Evolutionary conservation across 1,140 invertebrate species (phyloP), one percentile per base, ranked within the genome.

Genomic region (Drosophila setifemur): DNA sequence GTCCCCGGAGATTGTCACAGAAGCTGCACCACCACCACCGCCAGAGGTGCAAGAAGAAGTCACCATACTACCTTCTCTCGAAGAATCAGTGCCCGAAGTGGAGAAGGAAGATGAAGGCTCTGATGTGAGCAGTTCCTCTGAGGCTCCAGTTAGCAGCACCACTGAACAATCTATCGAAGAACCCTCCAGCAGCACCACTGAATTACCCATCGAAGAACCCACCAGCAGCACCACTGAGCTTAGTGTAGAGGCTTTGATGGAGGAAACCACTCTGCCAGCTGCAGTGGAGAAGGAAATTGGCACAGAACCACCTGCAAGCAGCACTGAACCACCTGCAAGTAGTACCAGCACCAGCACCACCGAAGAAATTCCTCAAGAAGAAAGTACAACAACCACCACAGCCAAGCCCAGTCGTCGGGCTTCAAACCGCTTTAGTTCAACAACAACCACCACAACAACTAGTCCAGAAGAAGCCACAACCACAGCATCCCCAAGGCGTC

Each of bases 1-100:
- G 12, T 85, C 79, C 0, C 49, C 16, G 0, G 69, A 79, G 48
- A 18, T 37, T 23, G 50, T 37, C 1, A 55, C 37, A 2, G 52
- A 55, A 16, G 19, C 26, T n/a, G 49, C 35, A 0, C 11, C 7
- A 4, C n/a, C 11, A 3, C 5, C 18, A 14, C 4, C 37, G 25
- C 0, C 14, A 18, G 57, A 70, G 3, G 14, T 11, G 2, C 11
- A n/a, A 2, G 8, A 63, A 8, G 3, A 21, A 1, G 26, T 2
- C 0, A 55, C 44, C 8, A 72, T 49, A 5, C 9, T 37, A 1
- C 28, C 11, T 6, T 6, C 57, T 4, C 3, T 37, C 7, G 18
- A 35, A 33, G 42, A 60, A 11, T 21, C 3, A 12, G 25, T 48
- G n/a, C 12, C 0, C 18, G 29, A 11, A 23, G 40, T 9, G 9